Evolutionary conservation across 2,888 invertebrate species (phyloP).

Genomic region (Steromphala cineraria): DNA sequence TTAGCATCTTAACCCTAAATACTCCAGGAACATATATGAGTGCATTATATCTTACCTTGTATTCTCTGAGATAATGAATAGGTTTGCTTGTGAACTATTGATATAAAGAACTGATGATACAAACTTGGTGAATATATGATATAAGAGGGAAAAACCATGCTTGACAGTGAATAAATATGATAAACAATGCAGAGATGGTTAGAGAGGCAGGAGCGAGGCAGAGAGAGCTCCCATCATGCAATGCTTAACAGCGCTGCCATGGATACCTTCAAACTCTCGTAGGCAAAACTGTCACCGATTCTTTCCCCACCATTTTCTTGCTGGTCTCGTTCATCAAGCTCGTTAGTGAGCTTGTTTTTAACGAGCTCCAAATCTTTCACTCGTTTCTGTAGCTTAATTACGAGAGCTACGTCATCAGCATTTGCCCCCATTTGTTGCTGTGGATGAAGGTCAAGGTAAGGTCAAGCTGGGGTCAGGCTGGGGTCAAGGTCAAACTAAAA

Average conservation of each 20-base stretch:
- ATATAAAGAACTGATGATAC: too few species aligned
- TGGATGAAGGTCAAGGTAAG: conserved; percentile 11
- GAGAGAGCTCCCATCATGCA: background rate
- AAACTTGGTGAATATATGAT: too few species aligned
- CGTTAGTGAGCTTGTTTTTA: conserved; percentile 88
- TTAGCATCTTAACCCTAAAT: too few species aligned
- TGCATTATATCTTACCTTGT: too few species aligned
- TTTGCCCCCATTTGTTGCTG: conserved; percentile 50
- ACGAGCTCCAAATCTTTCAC: conserved; percentile 66
- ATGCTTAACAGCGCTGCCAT: background rate
- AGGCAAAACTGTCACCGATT: conserved; percentile 39
- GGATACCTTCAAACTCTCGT: conserved; percentile 51
- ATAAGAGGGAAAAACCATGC: too few species aligned
- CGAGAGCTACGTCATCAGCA: conserved; percentile 79
- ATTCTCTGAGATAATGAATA: too few species aligned
- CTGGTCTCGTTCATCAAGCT: conserved; percentile 84
- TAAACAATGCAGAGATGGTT: background rate
- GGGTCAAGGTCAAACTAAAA: background rate
- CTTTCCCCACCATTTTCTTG: conserved; percentile 53
- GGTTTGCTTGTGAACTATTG: too few species aligned
- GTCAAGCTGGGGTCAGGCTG: background rate
- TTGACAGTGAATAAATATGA: too few species aligned
- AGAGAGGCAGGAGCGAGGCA: background rate
- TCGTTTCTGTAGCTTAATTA: conserved; percentile 84
- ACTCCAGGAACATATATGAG: too few species aligned